Evolutionary conservation across 2,797 vertebrate genomes (phyloP).

Genomic region (Melanotaenia pygmaea): DNA sequence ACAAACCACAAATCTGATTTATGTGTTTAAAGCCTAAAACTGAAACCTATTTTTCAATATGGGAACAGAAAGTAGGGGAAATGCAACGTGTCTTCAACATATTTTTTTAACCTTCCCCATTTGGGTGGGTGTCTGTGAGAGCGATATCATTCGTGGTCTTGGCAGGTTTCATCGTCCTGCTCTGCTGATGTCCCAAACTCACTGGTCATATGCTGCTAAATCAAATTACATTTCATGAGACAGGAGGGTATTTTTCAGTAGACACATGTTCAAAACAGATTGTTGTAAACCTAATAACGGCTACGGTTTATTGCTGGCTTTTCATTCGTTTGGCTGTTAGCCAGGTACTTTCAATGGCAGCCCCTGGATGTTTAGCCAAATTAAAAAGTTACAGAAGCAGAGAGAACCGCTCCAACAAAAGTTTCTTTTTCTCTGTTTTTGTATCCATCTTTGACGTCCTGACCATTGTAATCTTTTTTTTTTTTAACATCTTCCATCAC

Average conservation of each 20-base stretch:
- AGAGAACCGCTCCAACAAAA: constrained; percentile 1
- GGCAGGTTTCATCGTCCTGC: constrained; percentile 51
- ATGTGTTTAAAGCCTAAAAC: constrained; percentile 18
- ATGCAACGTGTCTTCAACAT: constrained; percentile 41
- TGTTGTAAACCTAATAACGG: constrained; percentile 73
- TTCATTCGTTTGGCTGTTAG: constrained; percentile 57
- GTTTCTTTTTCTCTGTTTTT: neutral
- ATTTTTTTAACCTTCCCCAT: constrained; percentile 27
- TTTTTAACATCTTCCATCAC: neutral
- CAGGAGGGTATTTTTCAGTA: constrained; percentile 60
- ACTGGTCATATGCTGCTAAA: constrained; percentile 63
- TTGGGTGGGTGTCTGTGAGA: constrained; percentile 50
- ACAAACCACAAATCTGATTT: constrained; percentile 49
- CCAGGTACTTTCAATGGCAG: constrained; percentile 35
- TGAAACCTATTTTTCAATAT: constrained; percentile 53
- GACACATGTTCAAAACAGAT: constrained; percentile 66
- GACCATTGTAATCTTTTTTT: neutral
- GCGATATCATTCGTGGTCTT: constrained; percentile 33
- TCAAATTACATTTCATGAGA: constrained; percentile 77
- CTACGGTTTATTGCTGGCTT: constrained; percentile 62
- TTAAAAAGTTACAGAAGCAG: constrained; percentile 44
- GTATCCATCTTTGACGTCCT: neutral
- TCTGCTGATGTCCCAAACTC: constrained; percentile 55
- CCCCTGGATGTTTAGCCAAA: constrained; percentile 41
- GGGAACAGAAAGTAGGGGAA: constrained; percentile 44